Evolutionary conservation across 2,888 invertebrate species (phyloP), one percentile per base, ranked within the genome.

Genomic region (Himalopsyche anomala): DNA sequence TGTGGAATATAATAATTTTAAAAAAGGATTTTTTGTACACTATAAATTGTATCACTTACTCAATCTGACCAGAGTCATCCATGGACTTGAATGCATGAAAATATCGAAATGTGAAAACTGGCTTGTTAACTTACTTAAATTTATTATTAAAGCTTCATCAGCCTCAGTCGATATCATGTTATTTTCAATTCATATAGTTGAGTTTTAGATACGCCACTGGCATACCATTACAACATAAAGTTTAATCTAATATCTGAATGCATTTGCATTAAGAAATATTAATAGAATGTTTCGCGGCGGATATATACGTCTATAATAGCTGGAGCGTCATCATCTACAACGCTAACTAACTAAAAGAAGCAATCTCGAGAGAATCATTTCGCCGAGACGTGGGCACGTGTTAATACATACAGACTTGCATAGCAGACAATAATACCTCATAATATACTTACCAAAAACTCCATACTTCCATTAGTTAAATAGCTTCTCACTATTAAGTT

Each of bases 261-360:
- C 83, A 40, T 83, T 83, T 83, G 83, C 83, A 83, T 83, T 83
- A 83, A 83, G 62, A 83, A 83, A 83, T 69, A 45, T 83, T 83
- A 83, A 83, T 83, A 83, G 83, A 83, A 83, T 83, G 74, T 83
- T 83, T 45, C 42, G 62, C 83, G 83, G 83, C 74, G 74, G 83
- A 69, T 42, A 42, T 40, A 42, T 54, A 82, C n/a, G 82, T 15
- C 56, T n/a, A 36, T 82, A 38, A 51, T 42, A 69, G 69, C 74
- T 11, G 38, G 74, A 28, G 74, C 74, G 12, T 74, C 74, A 80
- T 80, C 79, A 80, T 74, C 84, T 9, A 19, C 83, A 19, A 83
- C 42, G 83, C 56, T 38, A 40, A 69, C 80, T 40, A 42, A 54
- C 80, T 51, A 84, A 80, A 83, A 69, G 83, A 83, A 83, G 62